These are phyloP conservation scores for Scaptomyza reducta DNA, from an alignment of 2,888 invertebrate species.

Conservation along the genomic window DNA sequence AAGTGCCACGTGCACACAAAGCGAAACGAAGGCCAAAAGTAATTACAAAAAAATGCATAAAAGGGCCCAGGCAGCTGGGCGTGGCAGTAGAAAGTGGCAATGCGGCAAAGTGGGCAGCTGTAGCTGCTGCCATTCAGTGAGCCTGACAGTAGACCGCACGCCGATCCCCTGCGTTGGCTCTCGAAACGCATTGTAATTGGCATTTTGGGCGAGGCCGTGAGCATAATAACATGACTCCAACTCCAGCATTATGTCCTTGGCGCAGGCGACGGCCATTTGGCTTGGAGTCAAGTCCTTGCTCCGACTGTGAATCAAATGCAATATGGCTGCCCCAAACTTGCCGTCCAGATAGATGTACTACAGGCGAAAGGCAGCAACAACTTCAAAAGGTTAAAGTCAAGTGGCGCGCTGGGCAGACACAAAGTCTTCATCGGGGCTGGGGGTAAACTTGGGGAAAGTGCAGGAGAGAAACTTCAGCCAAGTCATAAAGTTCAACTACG, in stretches of 20 bases:
- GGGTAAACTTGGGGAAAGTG: not conserved
- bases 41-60: slow-evolving; percentile 72
- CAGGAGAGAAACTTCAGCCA: slow-evolving; percentile 46
- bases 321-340: slow-evolving; percentile 38
- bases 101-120: slow-evolving; percentile 24
- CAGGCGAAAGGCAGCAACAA: slow-evolving; percentile 30
- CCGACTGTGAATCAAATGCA: slow-evolving; percentile 40
- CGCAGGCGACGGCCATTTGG: slow-evolving; percentile 34
- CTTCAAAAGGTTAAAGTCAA: slow-evolving; percentile 61
- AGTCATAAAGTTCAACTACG: slow-evolving; percentile 63
- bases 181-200: slow-evolving; percentile 71
- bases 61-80: slow-evolving; percentile 22
- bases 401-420: slow-evolving; percentile 47
- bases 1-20: slow-evolving; percentile 66
- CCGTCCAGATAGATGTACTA: slow-evolving; percentile 6
- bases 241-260: slow-evolving; percentile 20
- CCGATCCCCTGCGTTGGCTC: too few species aligned
- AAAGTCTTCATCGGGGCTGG: slow-evolving; percentile 7
- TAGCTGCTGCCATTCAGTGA: slow-evolving; percentile 39
- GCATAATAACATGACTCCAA: slow-evolving; percentile 61
- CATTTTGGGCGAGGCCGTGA: slow-evolving; percentile 52
- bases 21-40: slow-evolving; percentile 58
- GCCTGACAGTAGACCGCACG: slow-evolving; percentile 28
- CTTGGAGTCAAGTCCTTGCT: slow-evolving; percentile 43
- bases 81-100: slow-evolving; percentile 38